Evolutionary conservation across 2,797 vertebrate species (phyloP).

Genomic region (Sitta carolinensis): DNA sequence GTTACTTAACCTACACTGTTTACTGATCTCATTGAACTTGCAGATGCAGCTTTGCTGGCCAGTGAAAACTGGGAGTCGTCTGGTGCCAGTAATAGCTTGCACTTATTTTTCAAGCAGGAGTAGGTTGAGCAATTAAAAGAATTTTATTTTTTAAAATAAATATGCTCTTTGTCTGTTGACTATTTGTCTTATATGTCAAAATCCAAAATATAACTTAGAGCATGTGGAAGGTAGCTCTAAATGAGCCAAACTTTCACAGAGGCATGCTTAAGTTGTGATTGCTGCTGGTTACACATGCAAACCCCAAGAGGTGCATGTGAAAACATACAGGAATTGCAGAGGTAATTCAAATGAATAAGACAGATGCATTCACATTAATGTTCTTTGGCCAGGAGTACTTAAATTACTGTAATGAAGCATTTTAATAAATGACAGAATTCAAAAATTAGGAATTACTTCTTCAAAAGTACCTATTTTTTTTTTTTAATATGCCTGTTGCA

Average conservation of each 20-base stretch:
- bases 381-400: background rate
- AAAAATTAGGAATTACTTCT: background rate
- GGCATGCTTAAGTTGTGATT: background rate
- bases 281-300: background rate
- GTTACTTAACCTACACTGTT: slow-evolving; percentile 77
- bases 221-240: slow-evolving; percentile 31
- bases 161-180: background rate
- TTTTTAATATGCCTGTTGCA: background rate
- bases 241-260: background rate
- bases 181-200: slow-evolving; percentile 38
- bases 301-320: background rate
- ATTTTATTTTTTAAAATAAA: background rate
- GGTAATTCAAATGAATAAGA: background rate
- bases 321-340: background rate
- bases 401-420: slow-evolving; percentile 6
- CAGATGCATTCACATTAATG: background rate
- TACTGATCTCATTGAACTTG: slow-evolving; percentile 73
- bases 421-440: background rate
- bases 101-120: slow-evolving; percentile 72
- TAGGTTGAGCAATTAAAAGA: slow-evolving; percentile 61
- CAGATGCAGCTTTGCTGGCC: slow-evolving; percentile 71
- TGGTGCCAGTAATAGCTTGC: slow-evolving; percentile 62
- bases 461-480: background rate
- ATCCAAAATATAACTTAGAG: background rate
- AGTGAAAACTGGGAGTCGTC: slow-evolving; percentile 51